A percentile compares a stretch with the other conserved stretches of the same genome.
These are phyloP conservation scores for Thereva nobilitata DNA, from an alignment of 2,888 invertebrate species.

Conservation along the genomic window DNA sequence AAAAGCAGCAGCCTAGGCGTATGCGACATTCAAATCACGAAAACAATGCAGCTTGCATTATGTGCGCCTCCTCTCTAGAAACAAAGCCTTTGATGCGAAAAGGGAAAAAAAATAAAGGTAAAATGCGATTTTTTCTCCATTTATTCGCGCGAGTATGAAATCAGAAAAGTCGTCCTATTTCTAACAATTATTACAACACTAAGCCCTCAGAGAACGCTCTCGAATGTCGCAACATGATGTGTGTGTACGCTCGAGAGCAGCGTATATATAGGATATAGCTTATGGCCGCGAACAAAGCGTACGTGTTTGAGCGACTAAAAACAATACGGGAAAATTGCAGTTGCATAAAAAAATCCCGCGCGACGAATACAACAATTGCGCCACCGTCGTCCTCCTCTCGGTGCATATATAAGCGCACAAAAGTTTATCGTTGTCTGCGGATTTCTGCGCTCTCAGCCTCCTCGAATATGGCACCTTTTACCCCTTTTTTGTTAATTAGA, in stretches of 20 bases:
- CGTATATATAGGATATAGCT: too few species aligned
- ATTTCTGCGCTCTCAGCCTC: conserved; percentile 8
- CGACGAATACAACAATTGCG: conserved; percentile 17
- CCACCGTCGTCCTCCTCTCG: background rate
- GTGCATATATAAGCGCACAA: conserved; percentile 9
- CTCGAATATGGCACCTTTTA: conserved; percentile 20
- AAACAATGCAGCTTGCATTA: conserved; percentile 2
- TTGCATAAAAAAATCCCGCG: conserved; percentile 22
- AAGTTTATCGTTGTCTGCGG: conserved; percentile 14
- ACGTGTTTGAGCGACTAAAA: conserved; percentile 20
- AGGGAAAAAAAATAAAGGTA: conserved; percentile 11
- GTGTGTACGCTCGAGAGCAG: conserved; percentile 5
- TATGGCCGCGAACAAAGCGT: conserved; percentile 15
- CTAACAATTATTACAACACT: conserved; percentile 21
- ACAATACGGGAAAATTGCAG: conserved; percentile 29
- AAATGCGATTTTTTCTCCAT: background rate
- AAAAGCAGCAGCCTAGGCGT: conserved; percentile 1
- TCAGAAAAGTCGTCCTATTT: conserved; percentile 24
- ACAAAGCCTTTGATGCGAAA: conserved; percentile 7
- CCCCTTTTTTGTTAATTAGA: conserved; percentile 28
- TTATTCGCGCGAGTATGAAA: background rate
- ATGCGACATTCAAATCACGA: conserved; percentile 14
- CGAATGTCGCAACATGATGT: conserved; percentile 16
- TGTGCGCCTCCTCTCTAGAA: background rate
- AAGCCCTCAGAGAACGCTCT: conserved; percentile 16